Evolutionary conservation across 30 jellyfish, hydroid and myxozoan genomes (phyloP).

Genomic region (Catostylus mosaicus): DNA sequence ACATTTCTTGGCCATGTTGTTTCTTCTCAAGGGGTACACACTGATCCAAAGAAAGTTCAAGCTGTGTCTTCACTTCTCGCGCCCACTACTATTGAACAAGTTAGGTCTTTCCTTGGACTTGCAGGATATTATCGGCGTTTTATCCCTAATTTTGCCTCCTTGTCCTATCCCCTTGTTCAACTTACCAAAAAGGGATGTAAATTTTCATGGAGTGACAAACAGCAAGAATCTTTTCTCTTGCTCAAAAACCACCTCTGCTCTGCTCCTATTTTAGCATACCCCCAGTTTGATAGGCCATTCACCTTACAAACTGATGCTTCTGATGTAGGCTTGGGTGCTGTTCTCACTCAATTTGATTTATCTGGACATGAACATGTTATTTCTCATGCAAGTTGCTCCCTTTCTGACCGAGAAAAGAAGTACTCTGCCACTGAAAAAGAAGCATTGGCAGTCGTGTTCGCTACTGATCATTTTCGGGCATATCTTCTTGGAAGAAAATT

Average conservation of each 20-base stretch:
- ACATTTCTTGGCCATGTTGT: slow-evolving; percentile 41
- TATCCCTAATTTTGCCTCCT: slow-evolving; percentile 40
- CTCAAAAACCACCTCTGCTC: slow-evolving; percentile 27
- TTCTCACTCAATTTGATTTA: slow-evolving; percentile 18
- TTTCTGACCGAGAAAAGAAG: slow-evolving; percentile 33
- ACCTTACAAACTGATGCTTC: slow-evolving; percentile 61
- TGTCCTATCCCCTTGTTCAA: slow-evolving; percentile 16
- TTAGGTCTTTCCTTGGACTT: slow-evolving; percentile 65
- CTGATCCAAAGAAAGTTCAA: slow-evolving; percentile 43
- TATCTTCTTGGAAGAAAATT: slow-evolving; percentile 53
- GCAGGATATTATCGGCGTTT: slow-evolving; percentile 57
- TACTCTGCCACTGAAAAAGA: slow-evolving; percentile 72
- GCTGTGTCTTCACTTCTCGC: slow-evolving; percentile 28
- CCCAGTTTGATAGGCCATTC: slow-evolving; percentile 39
- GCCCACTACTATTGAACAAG: slow-evolving; percentile 33
- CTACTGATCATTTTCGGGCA: slow-evolving; percentile 28
- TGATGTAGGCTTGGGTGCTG: slow-evolving; percentile 58
- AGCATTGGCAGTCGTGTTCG: slow-evolving; percentile 56
- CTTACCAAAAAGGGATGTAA: slow-evolving; percentile 36
- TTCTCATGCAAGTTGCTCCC: slow-evolving; percentile 44
- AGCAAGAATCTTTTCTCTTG: slow-evolving; percentile 1
- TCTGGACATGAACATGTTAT: slow-evolving; percentile 40
- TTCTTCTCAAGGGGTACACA: slow-evolving; percentile 19
- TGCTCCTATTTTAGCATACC: slow-evolving; percentile 56
- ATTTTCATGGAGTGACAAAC: slow-evolving; percentile 26